Evolutionary conservation across 2,888 invertebrate genomes (phyloP), one percentile per base, ranked within the genome.

Genomic region (Elysia crispata): DNA sequence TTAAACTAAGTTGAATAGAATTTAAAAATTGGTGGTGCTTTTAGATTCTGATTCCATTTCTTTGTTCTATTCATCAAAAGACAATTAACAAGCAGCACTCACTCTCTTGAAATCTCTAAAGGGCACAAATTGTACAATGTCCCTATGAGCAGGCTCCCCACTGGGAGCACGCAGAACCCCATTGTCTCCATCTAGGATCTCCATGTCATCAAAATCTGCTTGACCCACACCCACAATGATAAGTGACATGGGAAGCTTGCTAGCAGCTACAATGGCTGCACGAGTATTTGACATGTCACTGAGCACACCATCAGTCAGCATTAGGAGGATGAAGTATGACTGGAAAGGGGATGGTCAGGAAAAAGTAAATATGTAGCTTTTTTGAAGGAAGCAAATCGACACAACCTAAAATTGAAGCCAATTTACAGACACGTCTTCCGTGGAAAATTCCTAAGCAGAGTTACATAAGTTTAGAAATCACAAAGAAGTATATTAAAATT

Each of bases 51-150:
- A 11, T 41, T 41, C 3, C 41, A 41, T 41, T 41, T 41, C 41
- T 41, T 41, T 11, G 11, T 11, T 41, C 41, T 41, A 41, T 11
- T 41, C 41, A 41, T 41, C 3, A 41, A 41, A 41, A 11, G 41
- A 41, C 41, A 41, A 41, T 41, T 6, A 3, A 41, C 41, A 41
- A 41, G 41, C 41, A 1, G 25, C 6, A 25, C 80, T 70, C 84
- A 92, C 92, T 83, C 85, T 84, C 83, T 86, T 87, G 83, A 90
- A 91, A 31, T 91, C 88, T 33, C 90, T 83, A 85, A 91, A 91
- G 0, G 92, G 91, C 41, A 92, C 91, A 88, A 92, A 92, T 83
- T 92, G 92, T 1, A 92, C 92, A 81, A 92, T 91, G 83, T 92
- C 92, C 20, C 92, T 82, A 28, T 85, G 82, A 20, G 87, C 89